Percentiles rank a stretch among this genome's conserved stretches.
Evolutionary conservation across 2,113 vertebrate species (phyloP).

Genomic region (Drymodes brunneopygia): DNA sequence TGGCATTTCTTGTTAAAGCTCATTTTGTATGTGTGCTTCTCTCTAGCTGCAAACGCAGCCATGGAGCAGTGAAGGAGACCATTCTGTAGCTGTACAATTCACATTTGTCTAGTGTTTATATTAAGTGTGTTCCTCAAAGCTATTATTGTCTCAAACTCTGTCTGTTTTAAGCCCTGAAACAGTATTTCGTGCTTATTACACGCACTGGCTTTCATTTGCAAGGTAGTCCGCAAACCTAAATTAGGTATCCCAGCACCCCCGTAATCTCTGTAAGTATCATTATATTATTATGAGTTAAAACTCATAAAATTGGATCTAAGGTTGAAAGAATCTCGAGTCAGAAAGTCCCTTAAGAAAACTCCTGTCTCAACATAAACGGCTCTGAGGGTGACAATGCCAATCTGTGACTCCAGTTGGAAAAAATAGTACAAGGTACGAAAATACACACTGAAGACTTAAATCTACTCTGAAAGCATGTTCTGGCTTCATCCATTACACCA

Average conservation of each 20-base stretch:
- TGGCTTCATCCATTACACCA: not conserved
- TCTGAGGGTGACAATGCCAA: not conserved
- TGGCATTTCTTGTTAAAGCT: not conserved
- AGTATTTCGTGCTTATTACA: not conserved
- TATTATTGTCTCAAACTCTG: not conserved
- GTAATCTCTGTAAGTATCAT: not conserved
- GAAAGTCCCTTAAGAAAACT: not conserved
- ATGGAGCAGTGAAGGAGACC: not conserved
- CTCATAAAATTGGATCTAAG: not conserved
- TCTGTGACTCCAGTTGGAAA: not conserved
- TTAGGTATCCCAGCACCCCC: not conserved
- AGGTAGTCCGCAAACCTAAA: slow-evolving; percentile 1
- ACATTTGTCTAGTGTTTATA: not conserved
- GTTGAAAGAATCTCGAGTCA: not conserved
- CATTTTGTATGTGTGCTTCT: not conserved
- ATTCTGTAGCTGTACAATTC: not conserved
- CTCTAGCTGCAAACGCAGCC: not conserved
- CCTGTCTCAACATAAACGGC: not conserved
- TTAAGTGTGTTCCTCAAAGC: slow-evolving; percentile 18
- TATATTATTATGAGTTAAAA: not conserved
- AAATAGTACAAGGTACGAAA: not conserved
- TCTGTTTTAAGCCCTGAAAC: slow-evolving; percentile 16
- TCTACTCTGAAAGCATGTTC: not conserved
- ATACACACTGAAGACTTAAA: not conserved
- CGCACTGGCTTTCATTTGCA: not conserved